Evolutionary conservation across 1,140 invertebrate species (phyloP), one percentile per base, ranked within the genome.

Genomic region (Oscheius sp.): DNA sequence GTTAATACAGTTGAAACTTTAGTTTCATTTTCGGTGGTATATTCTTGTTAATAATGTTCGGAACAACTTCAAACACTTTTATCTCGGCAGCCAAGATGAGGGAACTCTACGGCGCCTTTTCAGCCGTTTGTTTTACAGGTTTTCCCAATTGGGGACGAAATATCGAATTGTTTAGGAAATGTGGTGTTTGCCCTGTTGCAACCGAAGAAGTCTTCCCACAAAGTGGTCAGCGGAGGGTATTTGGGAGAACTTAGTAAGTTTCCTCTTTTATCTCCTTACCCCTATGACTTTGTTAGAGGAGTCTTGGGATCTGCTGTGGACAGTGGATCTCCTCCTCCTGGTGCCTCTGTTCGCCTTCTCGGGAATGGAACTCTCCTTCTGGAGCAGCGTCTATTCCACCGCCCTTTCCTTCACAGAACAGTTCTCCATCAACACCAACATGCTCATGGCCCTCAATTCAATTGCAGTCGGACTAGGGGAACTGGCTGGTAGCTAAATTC

Each of bases 291-390:
- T 13, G 28, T 13, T 55, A 55, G 49, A 55, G 49, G 23, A 55
- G 23, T 55, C 49, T 7, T 55, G 49, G 49, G 49, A 55, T 23
- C 49, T 55, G 7, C 49, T 55, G 15, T 55, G 49, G 49, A 55
- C 49, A 4, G 23, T 55, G 7, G 49, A 55, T 26, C 23, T 55
- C 23, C 49, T 55, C 49, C 49, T 55, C 49, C 23, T 55, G 49
- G 49, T 55, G 7, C 49, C 49, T 4, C 49, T 55, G 7, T 55
- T 55, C 49, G 49, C 7, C 7, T 55, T 13, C 23, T 55, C 49
- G 7, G 49, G 49, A 55, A 55, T 55, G 49, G 49, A 55, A 23
- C 49, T 55, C 7, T 55, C 49, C 49, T 55, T 55, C 49, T 55
- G 7, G 7, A 55, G 49, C 23, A 55, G 49, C 28, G 49, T 55